phyloP scores from a whole-genome alignment of 2,113 vertebrate species.

The Tetrao urogallus region DNA sequence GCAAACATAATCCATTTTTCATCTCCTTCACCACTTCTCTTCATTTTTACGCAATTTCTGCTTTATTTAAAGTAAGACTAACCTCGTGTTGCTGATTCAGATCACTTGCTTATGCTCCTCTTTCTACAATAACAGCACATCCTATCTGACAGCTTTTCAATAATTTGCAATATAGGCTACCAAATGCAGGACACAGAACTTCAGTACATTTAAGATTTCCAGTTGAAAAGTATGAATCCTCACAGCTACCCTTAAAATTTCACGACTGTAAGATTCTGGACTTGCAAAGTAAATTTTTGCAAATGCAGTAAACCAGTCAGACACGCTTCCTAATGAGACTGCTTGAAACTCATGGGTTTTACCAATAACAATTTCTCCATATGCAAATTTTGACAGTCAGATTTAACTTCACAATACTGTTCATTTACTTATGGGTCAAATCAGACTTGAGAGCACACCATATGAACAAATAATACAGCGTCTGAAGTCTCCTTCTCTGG shows the following conservation, averaged over 20 bases:
- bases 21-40: neutral
- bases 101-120: neutral
- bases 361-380: neutral
- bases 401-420: neutral
- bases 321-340: neutral
- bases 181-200: neutral
- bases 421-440: neutral
- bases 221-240: neutral
- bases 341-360: neutral
- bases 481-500: neutral
- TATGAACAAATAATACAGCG: neutral
- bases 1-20: neutral
- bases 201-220: neutral
- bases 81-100: neutral
- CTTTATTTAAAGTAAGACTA: neutral
- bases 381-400: neutral
- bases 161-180: neutral
- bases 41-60: neutral
- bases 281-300: neutral
- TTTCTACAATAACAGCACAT: neutral
- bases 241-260: neutral
- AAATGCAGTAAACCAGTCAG: neutral
- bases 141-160: neutral
- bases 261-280: neutral
- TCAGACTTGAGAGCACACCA: neutral